A percentile compares a stretch with the other conserved stretches of the same genome.
phyloP scores from a whole-genome alignment of 1,140 invertebrate species.

The Conopomorpha cramerella region DNA sequence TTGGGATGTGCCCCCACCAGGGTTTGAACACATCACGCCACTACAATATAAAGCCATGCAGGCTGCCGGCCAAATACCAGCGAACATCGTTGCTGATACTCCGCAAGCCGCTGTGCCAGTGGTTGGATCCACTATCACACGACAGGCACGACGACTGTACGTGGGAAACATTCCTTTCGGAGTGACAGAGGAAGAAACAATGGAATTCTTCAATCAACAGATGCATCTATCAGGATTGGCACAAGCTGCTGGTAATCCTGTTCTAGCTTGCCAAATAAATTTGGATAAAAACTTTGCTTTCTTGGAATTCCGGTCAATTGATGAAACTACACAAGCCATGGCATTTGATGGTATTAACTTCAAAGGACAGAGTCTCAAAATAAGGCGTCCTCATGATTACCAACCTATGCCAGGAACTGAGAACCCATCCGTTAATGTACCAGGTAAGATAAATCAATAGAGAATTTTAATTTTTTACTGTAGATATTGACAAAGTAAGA shows the following conservation, averaged over 20 bases:
- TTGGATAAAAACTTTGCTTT: constrained; percentile 99
- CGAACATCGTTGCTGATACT: constrained; percentile 87
- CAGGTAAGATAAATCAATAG: constrained; percentile 75
- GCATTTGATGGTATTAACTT: constrained; percentile 99
- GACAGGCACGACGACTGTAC: constrained; percentile 93
- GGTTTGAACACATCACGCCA: constrained; percentile 98
- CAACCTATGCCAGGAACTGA: constrained; percentile 98
- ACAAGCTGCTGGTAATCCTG: constrained; percentile 98
- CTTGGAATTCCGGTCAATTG: constrained; percentile 95
- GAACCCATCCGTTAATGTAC: constrained; percentile 81
- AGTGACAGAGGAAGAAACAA: constrained; percentile 99
- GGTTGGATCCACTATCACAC: constrained; percentile 96
- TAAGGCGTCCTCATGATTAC: constrained; percentile 97
- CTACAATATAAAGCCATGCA: constrained; percentile 86
- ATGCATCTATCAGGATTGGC: constrained; percentile 98
- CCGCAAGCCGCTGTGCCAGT: constrained; percentile 94
- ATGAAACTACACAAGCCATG: constrained; percentile 99
- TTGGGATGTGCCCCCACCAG: constrained; percentile 98
- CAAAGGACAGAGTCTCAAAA: constrained; percentile 99
- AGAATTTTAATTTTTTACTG: neutral
- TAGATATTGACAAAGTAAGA: too few species aligned
- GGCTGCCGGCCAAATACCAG: constrained; percentile 92
- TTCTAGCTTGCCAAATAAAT: constrained; percentile 98
- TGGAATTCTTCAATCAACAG: constrained; percentile 99
- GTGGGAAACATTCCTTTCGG: constrained; percentile 99